Base-by-base conservation (phyloP, 2,113 vertebrate genomes). In the Antigone vipio region DNA sequence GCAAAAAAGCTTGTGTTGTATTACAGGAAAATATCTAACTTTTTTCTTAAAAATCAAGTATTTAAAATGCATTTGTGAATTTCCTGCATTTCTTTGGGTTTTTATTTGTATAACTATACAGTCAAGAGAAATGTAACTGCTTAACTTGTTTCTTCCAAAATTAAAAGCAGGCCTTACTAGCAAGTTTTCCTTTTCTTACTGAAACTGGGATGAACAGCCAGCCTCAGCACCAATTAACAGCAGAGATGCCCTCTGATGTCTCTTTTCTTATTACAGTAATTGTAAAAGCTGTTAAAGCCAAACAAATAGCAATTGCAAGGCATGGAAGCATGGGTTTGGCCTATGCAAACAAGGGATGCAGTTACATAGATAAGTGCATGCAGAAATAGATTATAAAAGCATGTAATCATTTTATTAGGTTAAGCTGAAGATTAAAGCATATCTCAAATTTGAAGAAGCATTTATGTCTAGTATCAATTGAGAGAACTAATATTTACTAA, bases 271-370 rank as follows among this genome's bases (percentile, higher is more conserved):
- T 72, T 76, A 53, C 40, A 64, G 45, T 27, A 80, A 89, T 34
- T 79, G 49, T 79, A 84, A 81, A 88, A 89, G 88, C 50, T 92
- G 58, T 74, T 96, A 84, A 80, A 96, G 93, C 68, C 52, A 94
- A 94, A 78, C 82, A 69, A 75, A 92, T 21, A 84, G 72, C 59
- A 74, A 62, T 47, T 2, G 6, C 59, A 91, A 93, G 81, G 88
- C 86, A 93, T 15, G 73, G 85, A 71, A 83, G 55, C 35, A 66
- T 55, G 89, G 85, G 4, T 52, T 71, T 59, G n/a, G 49, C 80
- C 88, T 92, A 35, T 44, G 50, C 79, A 96, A 91, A 95, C 87
- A 92, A 92, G 84, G 84, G 76, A 88, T 91, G 80, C 47, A 75
- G 85, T 96, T 86, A 92, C 81, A 95, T 29, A 85, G 74, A 40